These are phyloP conservation scores for Paralvinella palmiformis DNA, from an alignment of 1,140 invertebrate species.

Conservation along the genomic window DNA sequence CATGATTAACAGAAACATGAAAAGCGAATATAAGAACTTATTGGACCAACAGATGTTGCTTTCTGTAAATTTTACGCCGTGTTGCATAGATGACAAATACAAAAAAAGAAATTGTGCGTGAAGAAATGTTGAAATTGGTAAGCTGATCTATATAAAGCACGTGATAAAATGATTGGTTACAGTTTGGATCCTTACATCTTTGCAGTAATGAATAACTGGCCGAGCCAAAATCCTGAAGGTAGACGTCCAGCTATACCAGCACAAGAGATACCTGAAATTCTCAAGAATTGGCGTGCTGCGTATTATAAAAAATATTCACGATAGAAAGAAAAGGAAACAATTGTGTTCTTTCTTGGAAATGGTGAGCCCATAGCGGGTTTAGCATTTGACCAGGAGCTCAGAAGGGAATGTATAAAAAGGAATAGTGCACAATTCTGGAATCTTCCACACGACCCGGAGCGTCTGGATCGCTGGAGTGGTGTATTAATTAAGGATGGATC, in stretches of 20 bases:
- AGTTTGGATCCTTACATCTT: slow-evolving; percentile 13
- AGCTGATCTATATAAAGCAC: background rate
- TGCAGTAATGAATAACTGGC: slow-evolving; percentile 11
- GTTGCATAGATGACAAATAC: slow-evolving; percentile 3
- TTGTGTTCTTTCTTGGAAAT: slow-evolving; percentile 22
- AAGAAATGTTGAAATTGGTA: slow-evolving; percentile 9
- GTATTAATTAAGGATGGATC: slow-evolving; percentile 11
- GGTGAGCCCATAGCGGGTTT: slow-evolving; percentile 5
- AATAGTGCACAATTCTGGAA: slow-evolving; percentile 15
- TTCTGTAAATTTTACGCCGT: slow-evolving; percentile 5
- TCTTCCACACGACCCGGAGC: slow-evolving; percentile 1
- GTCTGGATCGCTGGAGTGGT: slow-evolving; percentile 14
- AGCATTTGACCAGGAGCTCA: background rate
- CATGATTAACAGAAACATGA: background rate
- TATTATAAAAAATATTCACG: slow-evolving; percentile 16
- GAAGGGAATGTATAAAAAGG: background rate
- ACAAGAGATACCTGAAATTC: background rate
- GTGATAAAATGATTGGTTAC: background rate
- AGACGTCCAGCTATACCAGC: slow-evolving; percentile 1
- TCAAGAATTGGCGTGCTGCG: slow-evolving; percentile 5
- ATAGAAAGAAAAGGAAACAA: slow-evolving; percentile 18
- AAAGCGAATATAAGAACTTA: background rate
- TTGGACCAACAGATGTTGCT: background rate
- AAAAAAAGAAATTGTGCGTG: background rate
- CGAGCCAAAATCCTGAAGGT: slow-evolving; percentile 2